Base-by-base conservation (phyloP, 2,113 vertebrate genomes). In the Australoheros scitulus region DNA sequence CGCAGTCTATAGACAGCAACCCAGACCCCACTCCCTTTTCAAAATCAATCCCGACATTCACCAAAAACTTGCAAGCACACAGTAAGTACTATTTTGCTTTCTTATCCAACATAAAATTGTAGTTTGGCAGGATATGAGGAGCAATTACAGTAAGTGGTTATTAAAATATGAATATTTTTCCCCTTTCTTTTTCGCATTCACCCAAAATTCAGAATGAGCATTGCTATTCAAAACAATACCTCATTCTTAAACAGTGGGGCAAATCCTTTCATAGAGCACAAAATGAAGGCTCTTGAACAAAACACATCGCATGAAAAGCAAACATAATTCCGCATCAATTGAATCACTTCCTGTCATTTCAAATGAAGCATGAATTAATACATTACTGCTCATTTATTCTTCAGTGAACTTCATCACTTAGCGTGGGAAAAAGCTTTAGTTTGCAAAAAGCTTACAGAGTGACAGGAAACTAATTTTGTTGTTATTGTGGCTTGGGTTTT, bases 1-100 rank as follows among this genome's bases (percentile, higher is more conserved):
- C 91, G 13, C 85, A 85, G 93, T 92, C 94, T 91, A 93, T 94
- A 92, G 92, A 94, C 92, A 87, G 86, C 77, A 82, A 90, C 79
- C 34, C 59, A 57, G 85, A 89, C 79, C 87, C 82, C 80, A 38
- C 75, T 90, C 87, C 87, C 88, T 90, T 93, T 94, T 93, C 81
- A 85, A 84, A 85, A 87, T 85, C 77, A 80, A 82, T 79, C 82
- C 84, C 74, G 63, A 93, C 88, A 77, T 87, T 87, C 87, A 68
- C 80, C 76, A 61, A 81, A 88, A 90, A 88, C 75, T 74, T 87
- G 88, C 36, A 85, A 81, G 70, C 83, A 75, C 68, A 80, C 87
- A 77, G 80, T 77, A 89, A 88, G 74, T 81, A 88, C 20, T 47
- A 76, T 89, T 93, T 83, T 55, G 50, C 68, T 88, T 82, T 32